Base-by-base conservation (phyloP, 2,113 vertebrate species). In the Nymphicus hollandicus region DNA sequence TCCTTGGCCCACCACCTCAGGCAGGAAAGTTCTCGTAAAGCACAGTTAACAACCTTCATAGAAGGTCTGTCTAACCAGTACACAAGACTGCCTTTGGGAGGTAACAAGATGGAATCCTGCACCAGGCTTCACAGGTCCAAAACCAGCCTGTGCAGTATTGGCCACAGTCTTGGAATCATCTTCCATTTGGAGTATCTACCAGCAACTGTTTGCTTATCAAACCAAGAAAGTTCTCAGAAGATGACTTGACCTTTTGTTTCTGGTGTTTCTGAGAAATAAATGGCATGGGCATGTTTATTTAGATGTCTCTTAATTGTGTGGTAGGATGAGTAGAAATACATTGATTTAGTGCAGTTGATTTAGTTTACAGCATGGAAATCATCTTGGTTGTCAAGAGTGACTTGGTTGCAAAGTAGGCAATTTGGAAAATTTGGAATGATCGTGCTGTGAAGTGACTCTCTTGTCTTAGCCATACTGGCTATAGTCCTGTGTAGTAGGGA, bases 1-100 rank as follows among this genome's bases (percentile, higher is more conserved):
- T 99, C 97, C 98, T 99, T 76, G 99, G 99, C 58, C 99, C 99
- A 3, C 99, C 99, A 49, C 99, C 99, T 43, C 99, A 99, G 87
- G 98, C 99, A 65, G 99, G 99, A 28, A 99, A 99, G 96, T 99
- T 99, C 81, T 99, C 99, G 9, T 99, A 95, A 98, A 86, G 66
- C 81, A 61, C 50, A 61, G 37, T 70, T 49, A 35, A 16, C 37
- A 61, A n/a, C 53, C 52, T 88, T 82, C 61, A 9, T 1, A 1
- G 55, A 39, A 61, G 80, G 61, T 71, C 53, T 88, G 71, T 71
- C 53, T 88, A 69, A 46, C 39, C 73, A 33, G 52, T 61, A 79
- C 77, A 58, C 46, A 49, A 43, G 83, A 77, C 89, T 78, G 81
- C 63, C 64, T 68, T 46, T 43, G 53, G 50, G 83, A 91, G 55